These are phyloP conservation scores for Drosophila austrosaltans DNA, from an alignment of 2,888 invertebrate species.

Conservation along the genomic window DNA sequence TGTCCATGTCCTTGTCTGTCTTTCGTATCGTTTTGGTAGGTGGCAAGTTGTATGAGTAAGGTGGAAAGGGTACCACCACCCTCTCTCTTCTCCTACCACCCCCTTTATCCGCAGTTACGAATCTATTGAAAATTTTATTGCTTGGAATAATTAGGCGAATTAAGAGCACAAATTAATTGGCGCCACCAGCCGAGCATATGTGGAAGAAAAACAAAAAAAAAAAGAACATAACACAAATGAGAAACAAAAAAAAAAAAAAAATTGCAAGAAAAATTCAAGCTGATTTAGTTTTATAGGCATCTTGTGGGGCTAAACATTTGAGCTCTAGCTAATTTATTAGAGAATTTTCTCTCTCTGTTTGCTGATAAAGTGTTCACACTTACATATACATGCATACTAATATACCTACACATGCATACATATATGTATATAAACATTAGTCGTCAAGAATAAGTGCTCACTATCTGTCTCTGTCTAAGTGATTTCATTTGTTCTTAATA, in stretches of 20 bases:
- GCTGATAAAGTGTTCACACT: conserved; percentile 13
- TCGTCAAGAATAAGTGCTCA: conserved; percentile 16
- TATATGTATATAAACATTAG: neutral
- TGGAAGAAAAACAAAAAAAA: conserved; percentile 38
- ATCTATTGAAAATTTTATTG: conserved; percentile 78
- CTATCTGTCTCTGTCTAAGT: conserved; percentile 22
- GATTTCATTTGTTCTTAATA: conserved; percentile 9
- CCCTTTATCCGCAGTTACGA: conserved; percentile 42
- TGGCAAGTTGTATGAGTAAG: neutral
- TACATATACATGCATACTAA: neutral
- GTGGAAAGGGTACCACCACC: too few species aligned
- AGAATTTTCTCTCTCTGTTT: neutral
- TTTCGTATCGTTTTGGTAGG: conserved; percentile 10
- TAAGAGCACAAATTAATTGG: conserved; percentile 77
- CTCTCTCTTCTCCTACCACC: neutral
- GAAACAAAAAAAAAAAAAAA: conserved; percentile 17
- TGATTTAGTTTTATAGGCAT: conserved; percentile 75
- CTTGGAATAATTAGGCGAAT: conserved; percentile 76
- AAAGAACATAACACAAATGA: conserved; percentile 7
- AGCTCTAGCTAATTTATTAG: conserved; percentile 57
- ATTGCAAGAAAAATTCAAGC: conserved; percentile 44
- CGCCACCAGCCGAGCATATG: conserved; percentile 61
- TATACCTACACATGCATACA: neutral
- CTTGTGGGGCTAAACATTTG: conserved; percentile 38
- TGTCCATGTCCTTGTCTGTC: conserved; percentile 57